Conservation (phyloP, 2,888 invertebrate genomes). For the Macaria liturata region DNA sequence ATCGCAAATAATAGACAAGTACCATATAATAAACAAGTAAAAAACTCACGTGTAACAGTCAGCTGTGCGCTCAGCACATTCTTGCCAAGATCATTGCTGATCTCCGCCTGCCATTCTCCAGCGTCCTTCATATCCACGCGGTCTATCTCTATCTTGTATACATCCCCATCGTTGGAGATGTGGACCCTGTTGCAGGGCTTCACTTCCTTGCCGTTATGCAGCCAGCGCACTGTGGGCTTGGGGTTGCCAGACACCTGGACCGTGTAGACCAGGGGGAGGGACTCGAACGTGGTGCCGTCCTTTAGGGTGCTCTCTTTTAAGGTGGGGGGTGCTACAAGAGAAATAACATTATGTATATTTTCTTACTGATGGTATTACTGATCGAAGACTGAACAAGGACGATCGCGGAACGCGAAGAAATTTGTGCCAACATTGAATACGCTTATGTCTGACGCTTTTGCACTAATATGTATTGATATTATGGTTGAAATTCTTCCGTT, state of each 20-base stretch:
- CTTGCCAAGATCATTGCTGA: conserved; percentile 93
- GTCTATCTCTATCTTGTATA: conserved; percentile 88
- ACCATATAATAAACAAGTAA: background rate
- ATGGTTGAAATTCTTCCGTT: too few relatives aligned
- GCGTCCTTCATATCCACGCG: conserved; percentile 88
- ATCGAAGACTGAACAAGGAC: too few relatives aligned
- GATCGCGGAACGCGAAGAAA: too few relatives aligned
- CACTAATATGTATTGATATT: too few relatives aligned
- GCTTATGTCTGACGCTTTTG: too few relatives aligned
- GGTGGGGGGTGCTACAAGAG: conserved; percentile 86
- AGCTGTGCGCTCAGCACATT: conserved; percentile 88
- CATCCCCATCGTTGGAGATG: conserved; percentile 86
- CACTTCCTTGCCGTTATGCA: conserved; percentile 88
- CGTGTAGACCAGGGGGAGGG: conserved; percentile 91
- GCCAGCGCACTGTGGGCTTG: conserved; percentile 90
- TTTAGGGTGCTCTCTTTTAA: conserved; percentile 88
- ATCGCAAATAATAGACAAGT: too few relatives aligned
- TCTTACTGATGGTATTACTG: too few relatives aligned
- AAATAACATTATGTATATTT: background rate
- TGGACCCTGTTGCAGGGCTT: conserved; percentile 85
- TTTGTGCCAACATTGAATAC: too few relatives aligned
- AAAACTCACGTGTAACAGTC: conserved; percentile 86
- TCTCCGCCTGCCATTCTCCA: conserved; percentile 91
- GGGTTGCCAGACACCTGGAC: conserved; percentile 90
- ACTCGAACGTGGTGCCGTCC: conserved; percentile 90